Conservation (phyloP, 2,888 invertebrate genomes). For the Eupithecia abbreviata region DNA sequence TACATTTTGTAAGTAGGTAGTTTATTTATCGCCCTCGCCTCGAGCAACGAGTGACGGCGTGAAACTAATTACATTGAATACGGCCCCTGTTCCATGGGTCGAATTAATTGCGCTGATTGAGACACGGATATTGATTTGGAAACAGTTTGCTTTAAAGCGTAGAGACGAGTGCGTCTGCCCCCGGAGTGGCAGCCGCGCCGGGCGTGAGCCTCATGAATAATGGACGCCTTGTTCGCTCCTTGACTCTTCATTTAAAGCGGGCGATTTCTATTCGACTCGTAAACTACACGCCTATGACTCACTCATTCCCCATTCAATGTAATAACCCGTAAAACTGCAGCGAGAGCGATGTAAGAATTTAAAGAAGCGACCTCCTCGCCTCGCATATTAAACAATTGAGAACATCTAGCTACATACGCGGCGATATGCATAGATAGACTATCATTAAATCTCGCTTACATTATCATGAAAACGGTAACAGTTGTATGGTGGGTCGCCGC, state of each 20-base stretch:
- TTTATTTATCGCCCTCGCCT: slow-evolving; percentile 66
- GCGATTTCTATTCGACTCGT: slow-evolving; percentile 82
- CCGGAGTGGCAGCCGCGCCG: slow-evolving; percentile 52
- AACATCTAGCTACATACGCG: slow-evolving; percentile 39
- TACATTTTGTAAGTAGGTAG: slow-evolving; percentile 49
- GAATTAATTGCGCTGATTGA: slow-evolving; percentile 82
- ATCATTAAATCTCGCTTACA: slow-evolving; percentile 76
- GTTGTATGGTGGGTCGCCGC: slow-evolving; percentile 68
- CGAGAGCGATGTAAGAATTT: slow-evolving; percentile 70
- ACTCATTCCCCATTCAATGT: slow-evolving; percentile 80
- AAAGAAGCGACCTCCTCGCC: slow-evolving; percentile 67
- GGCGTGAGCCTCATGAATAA: slow-evolving; percentile 80
- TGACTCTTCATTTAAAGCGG: slow-evolving; percentile 81
- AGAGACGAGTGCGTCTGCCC: slow-evolving; percentile 16
- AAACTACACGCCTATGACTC: slow-evolving; percentile 80
- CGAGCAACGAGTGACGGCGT: slow-evolving; percentile 60
- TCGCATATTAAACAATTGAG: slow-evolving; percentile 59
- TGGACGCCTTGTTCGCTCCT: slow-evolving; percentile 78
- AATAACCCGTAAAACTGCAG: slow-evolving; percentile 81
- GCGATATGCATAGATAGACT: slow-evolving; percentile 56
- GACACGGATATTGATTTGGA: slow-evolving; percentile 82
- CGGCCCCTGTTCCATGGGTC: slow-evolving; percentile 64
- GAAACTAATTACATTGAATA: slow-evolving; percentile 78
- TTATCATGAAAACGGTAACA: slow-evolving; percentile 78
- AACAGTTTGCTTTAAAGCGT: slow-evolving; percentile 64